Evolutionary conservation across 2,113 vertebrate species (phyloP), one percentile per base, ranked within the genome.

Genomic region (Oophaga pumilio): DNA sequence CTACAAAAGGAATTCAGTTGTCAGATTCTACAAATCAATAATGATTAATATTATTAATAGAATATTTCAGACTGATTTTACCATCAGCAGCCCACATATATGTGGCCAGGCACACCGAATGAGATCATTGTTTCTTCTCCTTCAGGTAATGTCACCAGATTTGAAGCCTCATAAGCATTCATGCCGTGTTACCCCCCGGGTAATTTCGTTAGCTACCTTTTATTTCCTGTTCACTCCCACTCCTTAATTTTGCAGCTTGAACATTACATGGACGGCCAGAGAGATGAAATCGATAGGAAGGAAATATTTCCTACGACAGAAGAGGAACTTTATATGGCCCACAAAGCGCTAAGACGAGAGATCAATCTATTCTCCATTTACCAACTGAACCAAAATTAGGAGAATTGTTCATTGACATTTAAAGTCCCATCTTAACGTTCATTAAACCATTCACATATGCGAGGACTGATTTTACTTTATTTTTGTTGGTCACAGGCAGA

Each of bases 241-340:
- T 85, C 28, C 17, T 81, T 52, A 62, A 84, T 85, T 73, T 92
- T 91, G 76, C 79, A 92, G 84, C 18, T 94, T 83, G 89, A 89
- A 28, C 82, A 91, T 84, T 87, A 71, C 62, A 8, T 90, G 66
- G 77, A 87, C 89, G 82, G 90, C 84, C 81, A 89, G 82, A 92
- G 89, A 53, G 80, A 76, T 85, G 91, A 93, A 91, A 89, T 93
- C 53, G 89, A 88, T 74, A 86, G 90, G 85, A 94, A 92, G 87
- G 12, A 17, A 84, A 89, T 91, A 89, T 85, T 94, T 87, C 92
- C 89, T 56, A 8, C 92, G 89, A 89, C 88, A 77, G 76, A 50
- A 84, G 87, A 90, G 24, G 85, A 90, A 81, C 74, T 89, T 8
- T 77, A 80, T 52, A 90, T 88, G 60, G 88, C 89, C 52, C 76